These are phyloP conservation scores for Enteromius fasciolatus DNA, from an alignment of 2,797 vertebrate species.

Conservation along the genomic window DNA sequence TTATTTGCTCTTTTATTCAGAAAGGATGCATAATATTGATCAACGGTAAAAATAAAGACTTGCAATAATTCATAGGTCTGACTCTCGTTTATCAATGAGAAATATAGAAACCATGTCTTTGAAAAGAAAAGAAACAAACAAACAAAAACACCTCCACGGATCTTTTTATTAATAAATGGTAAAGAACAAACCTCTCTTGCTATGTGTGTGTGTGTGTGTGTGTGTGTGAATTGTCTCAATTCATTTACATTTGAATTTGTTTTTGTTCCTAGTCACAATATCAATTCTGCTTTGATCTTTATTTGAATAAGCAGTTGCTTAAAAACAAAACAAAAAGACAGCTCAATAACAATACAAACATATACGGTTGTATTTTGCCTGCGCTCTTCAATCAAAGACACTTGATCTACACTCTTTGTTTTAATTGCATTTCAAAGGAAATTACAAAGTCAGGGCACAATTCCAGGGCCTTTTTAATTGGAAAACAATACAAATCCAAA, in stretches of 20 bases:
- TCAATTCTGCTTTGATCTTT: constrained; percentile 55
- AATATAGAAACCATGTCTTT: background rate
- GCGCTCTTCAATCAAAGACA: constrained; percentile 27
- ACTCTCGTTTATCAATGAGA: background rate
- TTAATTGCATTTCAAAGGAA: constrained; percentile 46
- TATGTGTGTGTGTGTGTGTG: background rate
- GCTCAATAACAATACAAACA: background rate
- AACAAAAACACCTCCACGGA: background rate
- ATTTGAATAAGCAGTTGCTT: constrained; percentile 42
- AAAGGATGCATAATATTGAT: background rate
- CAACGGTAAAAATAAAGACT: background rate
- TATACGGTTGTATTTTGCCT: background rate
- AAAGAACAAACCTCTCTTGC: background rate
- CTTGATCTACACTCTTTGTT: constrained; percentile 37
- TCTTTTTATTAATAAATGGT: background rate
- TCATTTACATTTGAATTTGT: constrained; percentile 44
- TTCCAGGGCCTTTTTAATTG: constrained; percentile 12
- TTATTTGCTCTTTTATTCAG: background rate
- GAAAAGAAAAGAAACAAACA: no score
- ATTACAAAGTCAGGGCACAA: constrained; percentile 28
- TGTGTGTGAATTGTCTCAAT: constrained; percentile 3
- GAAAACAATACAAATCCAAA: constrained; percentile 14
- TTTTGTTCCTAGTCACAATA: constrained; percentile 54
- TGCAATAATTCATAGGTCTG: background rate
- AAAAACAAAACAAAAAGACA: background rate